phyloP scores from a whole-genome alignment of 2,113 vertebrate genomes.

The Gasterosteus aculeatus region DNA sequence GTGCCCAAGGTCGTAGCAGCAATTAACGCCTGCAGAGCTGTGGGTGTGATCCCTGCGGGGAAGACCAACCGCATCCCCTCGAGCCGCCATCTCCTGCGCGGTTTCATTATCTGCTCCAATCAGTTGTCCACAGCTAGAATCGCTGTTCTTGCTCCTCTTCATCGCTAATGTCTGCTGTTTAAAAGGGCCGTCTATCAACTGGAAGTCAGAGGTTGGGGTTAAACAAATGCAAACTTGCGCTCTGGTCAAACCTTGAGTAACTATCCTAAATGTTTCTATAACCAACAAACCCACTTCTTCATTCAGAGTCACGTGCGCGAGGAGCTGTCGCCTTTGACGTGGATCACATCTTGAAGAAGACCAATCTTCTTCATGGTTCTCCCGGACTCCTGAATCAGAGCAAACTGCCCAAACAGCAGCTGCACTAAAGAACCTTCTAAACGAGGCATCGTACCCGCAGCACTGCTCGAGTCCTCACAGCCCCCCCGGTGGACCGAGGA shows the following conservation, averaged over 20 bases:
- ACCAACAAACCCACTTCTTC: background rate
- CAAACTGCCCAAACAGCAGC: background rate
- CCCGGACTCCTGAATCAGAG: background rate
- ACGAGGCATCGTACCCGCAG: background rate
- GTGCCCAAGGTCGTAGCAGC: conserved; percentile 61
- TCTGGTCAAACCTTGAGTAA: background rate
- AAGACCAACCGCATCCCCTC: conserved; percentile 49
- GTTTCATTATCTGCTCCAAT: conserved; percentile 63
- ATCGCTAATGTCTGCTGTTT: conserved; percentile 16
- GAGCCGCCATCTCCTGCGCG: conserved; percentile 57
- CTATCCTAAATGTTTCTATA: no score
- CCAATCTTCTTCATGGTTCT: background rate
- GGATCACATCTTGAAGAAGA: no score
- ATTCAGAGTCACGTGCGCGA: background rate
- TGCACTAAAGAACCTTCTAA: background rate
- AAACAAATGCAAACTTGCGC: background rate
- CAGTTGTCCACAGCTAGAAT: conserved; percentile 56
- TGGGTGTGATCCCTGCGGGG: conserved; percentile 52
- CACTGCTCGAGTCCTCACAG: background rate
- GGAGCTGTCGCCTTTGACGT: background rate
- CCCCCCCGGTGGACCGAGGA: background rate
- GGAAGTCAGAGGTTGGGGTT: background rate
- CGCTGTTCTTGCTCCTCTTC: conserved; percentile 20
- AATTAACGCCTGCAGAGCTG: conserved; percentile 68
- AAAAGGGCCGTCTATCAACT: conserved; percentile 10